Percentiles rank a stretch among this genome's conserved stretches.
Evolutionary conservation across 35 echinoderm and acorn worm species (phyloP).

Genomic region (Ophiothrix spiculata): DNA sequence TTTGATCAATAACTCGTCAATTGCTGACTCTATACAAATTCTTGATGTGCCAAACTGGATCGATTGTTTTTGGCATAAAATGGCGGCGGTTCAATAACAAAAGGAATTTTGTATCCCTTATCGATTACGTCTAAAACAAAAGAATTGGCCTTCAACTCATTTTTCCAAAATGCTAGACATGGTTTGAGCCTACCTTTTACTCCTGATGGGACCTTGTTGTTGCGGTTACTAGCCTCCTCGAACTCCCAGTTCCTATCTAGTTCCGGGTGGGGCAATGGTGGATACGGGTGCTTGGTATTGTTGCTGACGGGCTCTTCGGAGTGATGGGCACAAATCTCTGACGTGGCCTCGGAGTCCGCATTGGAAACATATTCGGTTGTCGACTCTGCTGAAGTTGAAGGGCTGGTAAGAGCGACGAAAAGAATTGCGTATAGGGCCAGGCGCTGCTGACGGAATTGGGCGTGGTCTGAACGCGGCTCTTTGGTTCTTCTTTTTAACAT

Average conservation of each 20-base stretch:
- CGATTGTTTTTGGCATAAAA: not conserved
- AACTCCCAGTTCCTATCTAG: conserved; percentile 29
- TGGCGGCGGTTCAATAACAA: conserved; percentile 14
- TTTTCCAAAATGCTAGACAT: conserved; percentile 27
- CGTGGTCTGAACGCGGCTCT: no score
- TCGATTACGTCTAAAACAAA: conserved; percentile 6
- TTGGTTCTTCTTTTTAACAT: no score
- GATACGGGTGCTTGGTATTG: not conserved
- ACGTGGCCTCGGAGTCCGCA: conserved; percentile 33
- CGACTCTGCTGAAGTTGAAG: not conserved
- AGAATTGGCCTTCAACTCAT: not conserved
- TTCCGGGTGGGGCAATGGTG: not conserved
- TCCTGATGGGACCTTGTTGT: not conserved
- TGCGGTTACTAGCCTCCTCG: not conserved
- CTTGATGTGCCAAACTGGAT: conserved; percentile 1
- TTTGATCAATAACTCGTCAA: conserved; percentile 9
- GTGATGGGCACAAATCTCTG: not conserved
- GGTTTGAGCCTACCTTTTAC: conserved; percentile 48
- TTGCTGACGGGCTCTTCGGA: conserved; percentile 6
- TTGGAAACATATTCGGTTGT: conserved; percentile 34
- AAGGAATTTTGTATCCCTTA: conserved; percentile 17
- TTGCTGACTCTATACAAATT: conserved; percentile 8
- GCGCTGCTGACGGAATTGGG: no score
- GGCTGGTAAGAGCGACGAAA: no score
- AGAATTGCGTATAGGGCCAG: no score